These are phyloP conservation scores for Hyperoplus lanceolatus DNA, from an alignment of 2,797 vertebrate species.

Conservation along the genomic window DNA sequence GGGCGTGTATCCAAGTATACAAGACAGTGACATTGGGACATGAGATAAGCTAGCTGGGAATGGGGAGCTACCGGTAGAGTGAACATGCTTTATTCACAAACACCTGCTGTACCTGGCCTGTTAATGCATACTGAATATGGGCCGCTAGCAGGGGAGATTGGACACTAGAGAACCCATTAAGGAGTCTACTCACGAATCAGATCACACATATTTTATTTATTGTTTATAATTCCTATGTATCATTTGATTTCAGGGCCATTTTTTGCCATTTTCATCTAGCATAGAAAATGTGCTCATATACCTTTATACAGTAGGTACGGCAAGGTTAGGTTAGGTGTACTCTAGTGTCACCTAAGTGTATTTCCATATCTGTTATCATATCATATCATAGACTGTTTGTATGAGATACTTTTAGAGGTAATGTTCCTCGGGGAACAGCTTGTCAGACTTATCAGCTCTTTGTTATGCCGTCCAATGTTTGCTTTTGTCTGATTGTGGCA, in stretches of 20 bases:
- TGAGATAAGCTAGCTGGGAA: slow-evolving; percentile 52
- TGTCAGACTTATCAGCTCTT: slow-evolving; percentile 53
- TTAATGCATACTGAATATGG: slow-evolving; percentile 63
- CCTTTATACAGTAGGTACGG: neutral
- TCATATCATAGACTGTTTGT: slow-evolving; percentile 8
- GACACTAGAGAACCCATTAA: slow-evolving; percentile 25
- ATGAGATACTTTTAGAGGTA: slow-evolving; percentile 36
- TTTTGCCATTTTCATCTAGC: neutral
- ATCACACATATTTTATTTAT: slow-evolving; percentile 38
- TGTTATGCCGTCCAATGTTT: slow-evolving; percentile 49
- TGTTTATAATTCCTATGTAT: slow-evolving; percentile 41
- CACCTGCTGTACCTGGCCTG: slow-evolving; percentile 63
- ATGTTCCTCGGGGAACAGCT: slow-evolving; percentile 55
- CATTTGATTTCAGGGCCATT: slow-evolving; percentile 15
- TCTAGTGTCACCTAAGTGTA: slow-evolving; percentile 7
- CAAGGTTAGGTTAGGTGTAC: neutral
- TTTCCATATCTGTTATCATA: slow-evolving; percentile 38
- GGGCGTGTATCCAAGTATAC: slow-evolving; percentile 44
- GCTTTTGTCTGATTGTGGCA: slow-evolving; percentile 45
- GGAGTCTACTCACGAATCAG: slow-evolving; percentile 33
- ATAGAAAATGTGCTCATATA: neutral
- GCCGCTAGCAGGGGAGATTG: slow-evolving; percentile 44
- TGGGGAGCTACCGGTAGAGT: slow-evolving; percentile 21
- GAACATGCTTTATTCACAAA: slow-evolving; percentile 71
- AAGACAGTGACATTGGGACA: slow-evolving; percentile 40